phyloP scores from a whole-genome alignment of 2,888 invertebrate species.

The Drosophila mimetica region DNA sequence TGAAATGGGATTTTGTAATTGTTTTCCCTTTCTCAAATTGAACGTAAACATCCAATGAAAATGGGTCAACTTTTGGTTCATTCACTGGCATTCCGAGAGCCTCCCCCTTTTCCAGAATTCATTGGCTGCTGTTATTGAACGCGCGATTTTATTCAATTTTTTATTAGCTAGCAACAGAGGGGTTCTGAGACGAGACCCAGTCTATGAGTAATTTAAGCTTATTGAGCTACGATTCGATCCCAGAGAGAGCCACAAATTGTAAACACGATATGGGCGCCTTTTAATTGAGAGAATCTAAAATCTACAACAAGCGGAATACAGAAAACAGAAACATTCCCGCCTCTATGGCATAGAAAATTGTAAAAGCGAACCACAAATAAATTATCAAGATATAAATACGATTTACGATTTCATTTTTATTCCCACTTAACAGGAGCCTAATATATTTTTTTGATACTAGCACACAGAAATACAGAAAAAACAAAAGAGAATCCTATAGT shows the following conservation, averaged over 20 bases:
- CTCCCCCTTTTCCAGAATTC: background rate
- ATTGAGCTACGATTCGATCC: slow-evolving; percentile 36
- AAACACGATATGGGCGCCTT: slow-evolving; percentile 24
- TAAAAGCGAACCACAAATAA: background rate
- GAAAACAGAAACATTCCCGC: slow-evolving; percentile 1
- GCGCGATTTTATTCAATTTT: slow-evolving; percentile 77
- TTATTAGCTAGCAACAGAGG: slow-evolving; percentile 58
- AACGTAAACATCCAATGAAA: slow-evolving; percentile 23
- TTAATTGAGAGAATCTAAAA: slow-evolving; percentile 29
- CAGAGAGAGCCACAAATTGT: slow-evolving; percentile 13
- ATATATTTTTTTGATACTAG: background rate
- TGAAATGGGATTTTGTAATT: slow-evolving; percentile 29
- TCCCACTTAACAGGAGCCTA: background rate
- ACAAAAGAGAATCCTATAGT: no score
- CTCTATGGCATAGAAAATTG: background rate
- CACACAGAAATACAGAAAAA: background rate
- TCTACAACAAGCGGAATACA: background rate
- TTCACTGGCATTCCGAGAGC: slow-evolving; percentile 14
- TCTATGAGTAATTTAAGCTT: slow-evolving; percentile 38
- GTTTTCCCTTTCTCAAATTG: slow-evolving; percentile 15
- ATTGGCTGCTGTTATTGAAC: slow-evolving; percentile 60
- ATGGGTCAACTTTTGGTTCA: slow-evolving; percentile 22
- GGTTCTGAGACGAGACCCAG: slow-evolving; percentile 3
- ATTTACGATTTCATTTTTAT: background rate
- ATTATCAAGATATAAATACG: slow-evolving; percentile 12